phyloP scores from a whole-genome alignment of 2,113 vertebrate species.

The Zeus faber region DNA sequence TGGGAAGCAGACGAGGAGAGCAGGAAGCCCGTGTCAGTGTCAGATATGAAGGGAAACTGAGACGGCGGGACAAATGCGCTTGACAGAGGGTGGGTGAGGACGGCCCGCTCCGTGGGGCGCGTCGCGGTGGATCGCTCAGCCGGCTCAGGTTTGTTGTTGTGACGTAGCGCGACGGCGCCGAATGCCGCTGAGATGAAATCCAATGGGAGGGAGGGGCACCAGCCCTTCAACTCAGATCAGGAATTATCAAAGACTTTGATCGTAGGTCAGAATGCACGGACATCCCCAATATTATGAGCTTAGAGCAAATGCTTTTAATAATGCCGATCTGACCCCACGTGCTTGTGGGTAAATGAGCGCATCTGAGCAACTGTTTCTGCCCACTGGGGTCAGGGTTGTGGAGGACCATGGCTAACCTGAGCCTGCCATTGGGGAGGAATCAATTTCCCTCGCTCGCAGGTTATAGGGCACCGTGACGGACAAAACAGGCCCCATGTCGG shows the following conservation, averaged over 20 bases:
- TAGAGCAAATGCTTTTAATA: too few species aligned
- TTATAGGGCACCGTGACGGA: conserved; percentile 23
- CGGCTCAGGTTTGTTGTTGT: conserved; percentile 36
- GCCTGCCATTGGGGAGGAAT: conserved; percentile 23
- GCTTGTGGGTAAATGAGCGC: conserved; percentile 14
- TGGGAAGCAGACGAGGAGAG: neutral
- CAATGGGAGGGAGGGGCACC: conserved; percentile 4
- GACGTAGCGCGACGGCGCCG: conserved; percentile 12
- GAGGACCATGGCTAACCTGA: conserved; percentile 31
- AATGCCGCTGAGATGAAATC: conserved; percentile 10
- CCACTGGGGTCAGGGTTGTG: conserved; percentile 18
- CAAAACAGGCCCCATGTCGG: conserved; percentile 30
- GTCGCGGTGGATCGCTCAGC: conserved; percentile 25
- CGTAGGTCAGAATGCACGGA: neutral
- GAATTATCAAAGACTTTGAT: too few species aligned
- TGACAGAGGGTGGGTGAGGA: conserved; percentile 26
- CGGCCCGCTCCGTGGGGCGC: conserved; percentile 39
- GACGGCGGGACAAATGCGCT: conserved; percentile 39
- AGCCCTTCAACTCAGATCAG: conserved; percentile 12
- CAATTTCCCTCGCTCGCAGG: conserved; percentile 19
- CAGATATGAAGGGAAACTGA: conserved; percentile 32
- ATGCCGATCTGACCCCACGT: conserved; percentile 17
- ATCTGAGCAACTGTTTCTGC: neutral
- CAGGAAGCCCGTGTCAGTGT: conserved; percentile 7
- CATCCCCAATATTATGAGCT: too few species aligned